Evolutionary conservation across 2,888 invertebrate genomes (phyloP).

Genomic region (Sminthurides aquaticus): DNA sequence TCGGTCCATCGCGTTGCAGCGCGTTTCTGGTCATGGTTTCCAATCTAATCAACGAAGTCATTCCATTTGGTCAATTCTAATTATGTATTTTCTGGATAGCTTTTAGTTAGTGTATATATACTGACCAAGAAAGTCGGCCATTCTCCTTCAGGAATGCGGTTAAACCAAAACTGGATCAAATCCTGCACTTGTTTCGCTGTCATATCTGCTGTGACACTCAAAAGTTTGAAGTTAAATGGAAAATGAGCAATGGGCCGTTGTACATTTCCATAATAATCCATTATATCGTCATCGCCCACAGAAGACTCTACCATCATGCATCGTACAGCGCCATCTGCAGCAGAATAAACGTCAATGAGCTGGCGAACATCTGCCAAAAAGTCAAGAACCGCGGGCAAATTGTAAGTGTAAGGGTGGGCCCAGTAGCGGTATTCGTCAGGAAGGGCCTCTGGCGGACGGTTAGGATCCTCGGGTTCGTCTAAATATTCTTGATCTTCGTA

Average conservation of each 20-base stretch:
- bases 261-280: constrained; percentile 45
- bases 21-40: constrained; percentile 69
- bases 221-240: no score
- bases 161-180: constrained; percentile 55
- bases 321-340: constrained; percentile 47
- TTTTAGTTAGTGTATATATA: no score
- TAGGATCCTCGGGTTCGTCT: constrained; percentile 49
- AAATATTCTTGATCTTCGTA: constrained; percentile 32
- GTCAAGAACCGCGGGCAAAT: constrained; percentile 55
- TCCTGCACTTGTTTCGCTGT: constrained; percentile 55
- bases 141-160: constrained; percentile 54
- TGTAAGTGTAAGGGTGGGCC: constrained; percentile 58
- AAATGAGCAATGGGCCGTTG: no score
- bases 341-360: constrained; percentile 55
- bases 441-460: no score
- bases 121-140: constrained; percentile 62
- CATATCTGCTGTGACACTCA: constrained; percentile 32
- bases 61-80: no score
- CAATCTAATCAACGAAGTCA: no score
- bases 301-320: constrained; percentile 44
- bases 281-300: constrained; percentile 33
- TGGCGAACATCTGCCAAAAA: constrained; percentile 59
- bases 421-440: constrained; percentile 59
- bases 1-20: constrained; percentile 62
- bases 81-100: no score